Evolutionary conservation across 2,113 vertebrate genomes (phyloP).

Genomic region (Phoenicopterus ruber): DNA sequence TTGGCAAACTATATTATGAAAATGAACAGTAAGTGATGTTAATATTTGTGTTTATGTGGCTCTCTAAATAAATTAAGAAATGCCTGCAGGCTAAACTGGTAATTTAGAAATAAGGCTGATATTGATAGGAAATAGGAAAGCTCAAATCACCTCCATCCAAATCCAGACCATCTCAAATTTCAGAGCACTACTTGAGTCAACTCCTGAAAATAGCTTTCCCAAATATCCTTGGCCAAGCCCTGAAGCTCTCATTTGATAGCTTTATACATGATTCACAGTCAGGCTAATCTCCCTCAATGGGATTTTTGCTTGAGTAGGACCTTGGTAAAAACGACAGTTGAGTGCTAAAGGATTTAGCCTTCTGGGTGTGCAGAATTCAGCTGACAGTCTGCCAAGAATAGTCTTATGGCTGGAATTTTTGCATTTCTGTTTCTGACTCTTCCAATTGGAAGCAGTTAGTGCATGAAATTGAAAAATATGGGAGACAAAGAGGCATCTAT

Average conservation of each 20-base stretch:
- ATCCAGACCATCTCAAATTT: background rate
- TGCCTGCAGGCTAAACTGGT: background rate
- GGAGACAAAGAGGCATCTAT: background rate
- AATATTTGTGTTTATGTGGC: background rate
- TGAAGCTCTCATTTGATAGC: background rate
- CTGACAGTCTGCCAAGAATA: background rate
- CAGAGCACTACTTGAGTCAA: background rate
- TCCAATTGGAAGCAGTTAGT: background rate
- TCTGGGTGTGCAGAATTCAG: background rate
- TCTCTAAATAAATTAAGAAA: background rate
- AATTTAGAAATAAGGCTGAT: background rate
- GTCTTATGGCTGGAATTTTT: background rate
- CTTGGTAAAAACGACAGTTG: background rate
- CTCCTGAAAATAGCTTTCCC: background rate
- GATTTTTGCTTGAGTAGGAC: background rate
- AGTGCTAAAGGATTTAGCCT: background rate
- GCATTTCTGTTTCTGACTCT: background rate
- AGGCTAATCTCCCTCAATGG: background rate
- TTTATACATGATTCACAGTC: background rate
- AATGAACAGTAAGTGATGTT: constrained; percentile 87
- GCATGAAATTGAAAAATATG: background rate
- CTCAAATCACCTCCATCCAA: background rate
- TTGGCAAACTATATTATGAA: constrained; percentile 90
- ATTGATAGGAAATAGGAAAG: background rate
- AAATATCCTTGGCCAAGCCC: background rate